Evolutionary conservation across 2,888 invertebrate species (phyloP), one percentile per base, ranked within the genome.

Genomic region (Danaus chrysippus): DNA sequence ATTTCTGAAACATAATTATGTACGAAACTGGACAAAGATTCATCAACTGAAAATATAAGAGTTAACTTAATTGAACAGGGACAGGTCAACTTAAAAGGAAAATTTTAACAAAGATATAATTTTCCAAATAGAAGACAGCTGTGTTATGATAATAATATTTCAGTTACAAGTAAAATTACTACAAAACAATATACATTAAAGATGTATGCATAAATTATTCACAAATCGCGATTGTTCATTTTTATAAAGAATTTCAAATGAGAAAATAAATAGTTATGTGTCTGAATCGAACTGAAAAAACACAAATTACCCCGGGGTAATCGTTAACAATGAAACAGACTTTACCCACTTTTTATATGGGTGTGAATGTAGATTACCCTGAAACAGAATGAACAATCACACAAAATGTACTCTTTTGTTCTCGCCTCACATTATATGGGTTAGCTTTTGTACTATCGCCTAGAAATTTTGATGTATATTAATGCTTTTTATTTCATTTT

Each of bases 351-450:
- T 59, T 49, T 59, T 56, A 53, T 59, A 15, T 17, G 53, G 54
- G 63, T 63, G 53, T 57, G 54, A 63, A 63, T 57, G 54, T 54
- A 46, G 56, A 57, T 63, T 57, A 54, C 56, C 56, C 41, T 42
- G 56, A 57, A 59, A 63, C 11, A 17, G 15, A 17, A 11, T 17
- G 15, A 49, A 49, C 49, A 49, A 49, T 49, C 49, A 49, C 9
- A 49, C 49, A 49, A 17, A 49, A 10, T 17, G 49, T 17, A 17
- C 17, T 49, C 49, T 49, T 17, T 49, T 49, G 49, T 49, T 49
- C 17, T 17, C 17, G 11, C 17, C 49, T 15, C 17, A 49, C 17
- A 17, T 49, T 49, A 17, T 49, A 17, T 6, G n/a, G 46, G 49
- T 17, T 49, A 49, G 49, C 17, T 17, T 11, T 17, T 17, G 49